These are phyloP conservation scores for Myotis myotis DNA, from an alignment of 2,797 vertebrate genomes.

Conservation along the genomic window DNA sequence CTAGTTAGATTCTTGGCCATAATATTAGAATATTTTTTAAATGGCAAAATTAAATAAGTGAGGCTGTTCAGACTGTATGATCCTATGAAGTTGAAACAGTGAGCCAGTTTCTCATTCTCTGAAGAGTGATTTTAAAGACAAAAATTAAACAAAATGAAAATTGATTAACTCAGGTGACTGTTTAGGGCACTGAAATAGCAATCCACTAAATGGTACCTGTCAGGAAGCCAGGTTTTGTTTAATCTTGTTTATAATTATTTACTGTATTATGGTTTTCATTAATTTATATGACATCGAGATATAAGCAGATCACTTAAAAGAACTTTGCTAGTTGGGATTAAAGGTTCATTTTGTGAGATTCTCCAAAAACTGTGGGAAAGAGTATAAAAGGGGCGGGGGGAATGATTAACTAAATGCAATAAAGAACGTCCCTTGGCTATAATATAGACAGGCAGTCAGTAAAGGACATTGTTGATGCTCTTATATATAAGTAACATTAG, in stretches of 20 bases:
- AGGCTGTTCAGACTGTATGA: background rate
- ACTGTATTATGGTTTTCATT: conserved; percentile 55
- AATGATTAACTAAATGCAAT: conserved; percentile 46
- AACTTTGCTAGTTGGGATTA: conserved; percentile 28
- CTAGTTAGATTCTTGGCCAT: background rate
- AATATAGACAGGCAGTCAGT: conserved; percentile 36
- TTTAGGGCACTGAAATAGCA: conserved; percentile 60
- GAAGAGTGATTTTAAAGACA: conserved; percentile 60
- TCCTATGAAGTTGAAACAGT: background rate
- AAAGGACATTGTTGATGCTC: conserved; percentile 22
- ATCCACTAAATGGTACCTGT: conserved; percentile 67
- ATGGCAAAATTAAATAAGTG: conserved; percentile 8
- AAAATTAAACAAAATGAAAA: conserved; percentile 63
- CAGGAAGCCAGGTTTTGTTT: conserved; percentile 63
- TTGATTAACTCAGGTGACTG: conserved; percentile 62
- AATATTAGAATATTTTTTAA: conserved; percentile 29
- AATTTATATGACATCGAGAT: conserved; percentile 55
- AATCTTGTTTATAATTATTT: conserved; percentile 66
- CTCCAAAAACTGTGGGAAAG: background rate
- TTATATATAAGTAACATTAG: background rate
- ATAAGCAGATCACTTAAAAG: conserved; percentile 53
- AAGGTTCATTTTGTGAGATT: conserved; percentile 54
- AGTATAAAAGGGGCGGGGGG: background rate
- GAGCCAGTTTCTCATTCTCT: conserved; percentile 19
- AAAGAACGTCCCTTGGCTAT: background rate